A percentile compares a stretch with the other conserved stretches of the same genome.
Evolutionary conservation across 2,888 invertebrate genomes (phyloP).

Genomic region (Sesamia inferens): DNA sequence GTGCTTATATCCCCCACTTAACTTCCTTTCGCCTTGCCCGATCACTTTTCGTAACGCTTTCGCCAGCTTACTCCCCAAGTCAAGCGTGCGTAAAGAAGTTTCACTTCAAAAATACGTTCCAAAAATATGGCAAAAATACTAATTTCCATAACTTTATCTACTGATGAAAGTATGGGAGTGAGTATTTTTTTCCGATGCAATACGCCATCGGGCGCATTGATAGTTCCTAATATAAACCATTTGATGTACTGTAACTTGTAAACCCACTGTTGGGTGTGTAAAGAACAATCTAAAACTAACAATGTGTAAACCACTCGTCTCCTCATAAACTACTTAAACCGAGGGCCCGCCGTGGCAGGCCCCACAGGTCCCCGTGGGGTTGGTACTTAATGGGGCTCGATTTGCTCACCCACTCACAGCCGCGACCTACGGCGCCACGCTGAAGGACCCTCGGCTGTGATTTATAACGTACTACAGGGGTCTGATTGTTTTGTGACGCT

Average conservation of each 20-base stretch:
- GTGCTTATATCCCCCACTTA: too few species aligned
- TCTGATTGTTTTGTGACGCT: slow-evolving; percentile 19
- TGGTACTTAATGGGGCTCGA: slow-evolving; percentile 17
- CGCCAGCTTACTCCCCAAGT: too few species aligned
- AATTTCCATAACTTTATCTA: too few species aligned
- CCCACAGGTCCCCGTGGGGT: slow-evolving; percentile 17
- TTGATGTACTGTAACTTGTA: neutral
- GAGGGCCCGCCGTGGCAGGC: neutral
- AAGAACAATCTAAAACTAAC: slow-evolving; percentile 23
- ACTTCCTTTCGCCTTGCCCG: too few species aligned
- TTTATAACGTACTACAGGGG: slow-evolving; percentile 27
- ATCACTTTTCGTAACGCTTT: too few species aligned
- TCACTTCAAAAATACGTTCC: too few species aligned
- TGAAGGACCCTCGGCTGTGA: slow-evolving; percentile 22
- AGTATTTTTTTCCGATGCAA: neutral
- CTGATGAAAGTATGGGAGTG: neutral
- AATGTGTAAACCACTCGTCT: slow-evolving; percentile 29
- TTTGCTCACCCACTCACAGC: slow-evolving; percentile 23
- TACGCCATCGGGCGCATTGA: neutral
- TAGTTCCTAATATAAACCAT: neutral
- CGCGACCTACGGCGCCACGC: slow-evolving; percentile 8
- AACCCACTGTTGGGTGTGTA: neutral
- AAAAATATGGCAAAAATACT: too few species aligned
- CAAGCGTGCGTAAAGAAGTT: too few species aligned
- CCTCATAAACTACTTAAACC: slow-evolving; percentile 13